These are phyloP conservation scores for Drosophila kikkawai DNA, from an alignment of 1,140 invertebrate genomes.

Conservation along the genomic window DNA sequence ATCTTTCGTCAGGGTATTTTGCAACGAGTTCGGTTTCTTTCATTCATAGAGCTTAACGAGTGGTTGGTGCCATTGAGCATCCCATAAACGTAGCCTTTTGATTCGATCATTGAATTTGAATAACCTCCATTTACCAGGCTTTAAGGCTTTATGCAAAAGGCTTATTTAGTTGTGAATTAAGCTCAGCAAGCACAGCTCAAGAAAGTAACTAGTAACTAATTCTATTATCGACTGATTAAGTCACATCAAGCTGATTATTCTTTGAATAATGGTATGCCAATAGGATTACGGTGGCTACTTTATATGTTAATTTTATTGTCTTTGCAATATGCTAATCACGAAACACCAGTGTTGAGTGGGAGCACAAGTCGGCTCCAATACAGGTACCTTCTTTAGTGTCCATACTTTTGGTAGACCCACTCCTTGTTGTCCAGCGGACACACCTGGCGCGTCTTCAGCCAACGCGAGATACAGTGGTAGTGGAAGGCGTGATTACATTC, in stretches of 20 bases:
- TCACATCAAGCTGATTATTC: slow-evolving; percentile 1
- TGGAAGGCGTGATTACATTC: slow-evolving; percentile 99
- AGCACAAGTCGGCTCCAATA: neutral
- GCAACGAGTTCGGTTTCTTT: neutral
- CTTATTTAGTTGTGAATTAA: neutral
- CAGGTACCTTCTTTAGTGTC: slow-evolving; percentile 38
- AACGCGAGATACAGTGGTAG: slow-evolving; percentile 99
- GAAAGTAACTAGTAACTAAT: slow-evolving; percentile 8
- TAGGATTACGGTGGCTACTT: neutral
- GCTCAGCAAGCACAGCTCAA: neutral
- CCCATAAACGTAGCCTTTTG: neutral
- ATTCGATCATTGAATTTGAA: slow-evolving; percentile 14
- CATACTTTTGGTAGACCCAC: slow-evolving; percentile 98
- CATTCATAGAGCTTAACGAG: neutral
- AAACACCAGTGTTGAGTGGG: neutral
- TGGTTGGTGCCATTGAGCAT: neutral
- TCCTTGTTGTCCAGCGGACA: slow-evolving; percentile 99
- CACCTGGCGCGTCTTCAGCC: slow-evolving; percentile 99
- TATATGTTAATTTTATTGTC: slow-evolving; percentile 2
- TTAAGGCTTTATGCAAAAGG: slow-evolving; percentile 1
- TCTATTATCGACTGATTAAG: slow-evolving; percentile 12
- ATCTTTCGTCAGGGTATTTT: neutral
- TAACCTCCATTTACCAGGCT: slow-evolving; percentile 8
- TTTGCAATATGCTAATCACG: neutral
- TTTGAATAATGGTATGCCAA: neutral